Base-by-base conservation (phyloP, 2,888 invertebrate genomes). In the Drosophila vallismaia region DNA sequence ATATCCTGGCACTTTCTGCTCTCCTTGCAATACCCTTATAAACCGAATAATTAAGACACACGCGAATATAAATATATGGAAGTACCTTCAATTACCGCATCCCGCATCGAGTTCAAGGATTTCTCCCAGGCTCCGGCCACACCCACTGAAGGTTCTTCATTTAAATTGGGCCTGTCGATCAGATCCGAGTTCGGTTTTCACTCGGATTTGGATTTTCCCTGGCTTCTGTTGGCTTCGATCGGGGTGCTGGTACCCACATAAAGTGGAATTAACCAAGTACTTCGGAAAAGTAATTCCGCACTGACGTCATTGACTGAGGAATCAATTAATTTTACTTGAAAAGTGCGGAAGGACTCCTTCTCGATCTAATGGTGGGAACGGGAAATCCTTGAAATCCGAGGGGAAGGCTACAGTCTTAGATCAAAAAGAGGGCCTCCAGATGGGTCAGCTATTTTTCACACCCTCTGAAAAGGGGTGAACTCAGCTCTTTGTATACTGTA, bases 261-360 rank as follows among this genome's bases (percentile, higher is more conserved):
- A 81, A 78, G 63, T 49, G 59, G 60, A 42, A 71, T 69, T 79
- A 69, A 70, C 29, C 57, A 60, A 60, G 63, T 55, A 63, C 48
- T 46, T 49, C 38, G 38, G 19, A 19, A 19, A 19, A 19, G 33
- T 50, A 49, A 9, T 49, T 51, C 38, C 45, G 58, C 63, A 12
- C 44, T 53, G 59, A 36, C 81, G 81, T 82, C 79, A 80, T 80
- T 84, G 84, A 86, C 76, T 83, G 55, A 68, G 88, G 68, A 85
- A 85, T 85, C 88, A 85, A 85, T 85, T 85, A 83, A 86, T 80
- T 88, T 88, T 76, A 86, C 73, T 85, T 88, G 80, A 75, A 73
- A 84, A 83, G 86, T 77, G 82, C 74, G 64, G 70, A 56, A 58
- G 56, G 40, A 58, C 66, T 19, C 19, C 19, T 19, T 2, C 19